Percentiles rank a stretch among this genome's conserved stretches.
Conservation (phyloP, 2,113 vertebrate genomes). For the Pluvianellus socialis region DNA sequence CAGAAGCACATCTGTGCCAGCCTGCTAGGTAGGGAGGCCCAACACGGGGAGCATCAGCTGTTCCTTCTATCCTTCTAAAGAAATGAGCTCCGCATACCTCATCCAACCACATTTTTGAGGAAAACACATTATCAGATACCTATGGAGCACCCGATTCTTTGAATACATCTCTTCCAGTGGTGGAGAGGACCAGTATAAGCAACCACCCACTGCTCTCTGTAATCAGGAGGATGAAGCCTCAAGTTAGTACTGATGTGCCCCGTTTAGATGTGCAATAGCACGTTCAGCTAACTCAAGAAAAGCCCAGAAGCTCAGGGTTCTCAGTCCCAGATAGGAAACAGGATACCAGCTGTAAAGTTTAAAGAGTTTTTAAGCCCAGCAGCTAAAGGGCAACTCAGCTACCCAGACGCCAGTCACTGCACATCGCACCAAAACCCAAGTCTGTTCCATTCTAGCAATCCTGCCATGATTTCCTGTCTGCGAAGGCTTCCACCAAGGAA, state of each 20-base stretch:
- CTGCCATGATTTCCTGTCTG: neutral
- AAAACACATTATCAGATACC: neutral
- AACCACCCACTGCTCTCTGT: neutral
- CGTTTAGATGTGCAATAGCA: no score
- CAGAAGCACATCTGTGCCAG: neutral
- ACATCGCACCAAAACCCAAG: neutral
- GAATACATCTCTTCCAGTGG: neutral
- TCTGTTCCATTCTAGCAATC: neutral
- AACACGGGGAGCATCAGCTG: neutral
- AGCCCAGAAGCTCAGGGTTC: neutral
- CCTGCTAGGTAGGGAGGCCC: neutral
- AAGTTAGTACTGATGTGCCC: rapidly evolving
- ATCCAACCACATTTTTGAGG: neutral
- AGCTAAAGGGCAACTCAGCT: neutral
- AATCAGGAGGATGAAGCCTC: rapidly evolving
- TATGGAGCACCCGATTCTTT: rapidly evolving
- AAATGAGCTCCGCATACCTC: neutral
- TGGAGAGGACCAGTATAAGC: neutral
- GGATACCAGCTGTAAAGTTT: neutral
- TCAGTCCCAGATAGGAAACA: neutral
- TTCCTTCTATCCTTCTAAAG: neutral
- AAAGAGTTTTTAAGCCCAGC: neutral
- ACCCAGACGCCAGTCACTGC: neutral
- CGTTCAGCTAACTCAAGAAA: neutral
- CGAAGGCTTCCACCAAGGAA: neutral